Evolutionary conservation across 2,113 vertebrate species (phyloP), one percentile per base, ranked within the genome.

Genomic region (Sturnus vulgaris): DNA sequence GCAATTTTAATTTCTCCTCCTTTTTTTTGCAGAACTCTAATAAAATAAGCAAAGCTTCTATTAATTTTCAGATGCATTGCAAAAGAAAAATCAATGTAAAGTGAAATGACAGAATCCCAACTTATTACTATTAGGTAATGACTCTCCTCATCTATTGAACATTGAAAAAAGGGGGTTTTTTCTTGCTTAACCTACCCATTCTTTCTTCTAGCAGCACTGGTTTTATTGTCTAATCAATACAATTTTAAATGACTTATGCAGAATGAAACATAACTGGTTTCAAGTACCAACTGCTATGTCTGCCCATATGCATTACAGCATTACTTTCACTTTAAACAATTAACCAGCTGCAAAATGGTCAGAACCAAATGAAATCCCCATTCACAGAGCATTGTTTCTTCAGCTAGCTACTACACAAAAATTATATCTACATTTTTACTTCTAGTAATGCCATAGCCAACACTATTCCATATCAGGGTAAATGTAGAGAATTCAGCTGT

Each of bases 31-130:
- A 85, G 16, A 85, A 86, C 19, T 57, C 55, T 28, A 60, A 56
- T 46, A 61, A 81, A 71, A 75, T 12, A 70, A 16, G 33, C 23
- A 90, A 60, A 71, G 27, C 63, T 82, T 82, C 63, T 56, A 78
- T 78, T 87, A 91, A 68, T 77, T 90, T 86, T 56, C 7, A 15
- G 81, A 79, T 35, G 39, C n/a, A 39, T 4, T 95, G 39, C 70
- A 92, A 78, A 95, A 95, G 31, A 73, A 95, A 97, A 97, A 92
- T 52, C 78, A 69, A 24, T 53, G 39, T 28, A 46, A 60, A 75
- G 7, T 30, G 35, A 87, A 95, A 76, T 4, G 0, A 86, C 31
- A 82, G 18, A 49, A 85, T 92, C 91, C 28, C 31, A 28, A 14
- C 63, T 64, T 68, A 61, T 78, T 57, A 75, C 42, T 79, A 82